A percentile compares a stretch with the other conserved stretches of the same genome.
Conservation (phyloP, 2,113 vertebrate genomes). For the Picathartes gymnocephalus region DNA sequence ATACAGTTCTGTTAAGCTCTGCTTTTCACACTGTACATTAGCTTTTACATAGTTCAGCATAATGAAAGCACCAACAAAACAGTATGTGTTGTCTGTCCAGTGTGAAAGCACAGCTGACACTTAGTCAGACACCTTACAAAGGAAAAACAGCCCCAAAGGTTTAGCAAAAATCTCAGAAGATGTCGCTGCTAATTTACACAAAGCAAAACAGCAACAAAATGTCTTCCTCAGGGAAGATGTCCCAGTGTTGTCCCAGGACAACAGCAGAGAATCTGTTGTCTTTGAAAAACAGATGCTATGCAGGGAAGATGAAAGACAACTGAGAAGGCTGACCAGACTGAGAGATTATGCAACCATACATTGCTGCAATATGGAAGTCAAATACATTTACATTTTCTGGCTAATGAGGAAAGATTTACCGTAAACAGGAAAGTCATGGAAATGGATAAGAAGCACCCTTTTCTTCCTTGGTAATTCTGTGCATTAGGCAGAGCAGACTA, state of each 20-base stretch:
- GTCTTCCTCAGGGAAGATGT: slow-evolving; percentile 51
- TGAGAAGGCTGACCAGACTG: background rate
- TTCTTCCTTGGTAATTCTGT: background rate
- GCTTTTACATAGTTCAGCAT: background rate
- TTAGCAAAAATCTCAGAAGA: slow-evolving; percentile 30
- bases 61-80: background rate
- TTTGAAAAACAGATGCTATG: slow-evolving; percentile 20
- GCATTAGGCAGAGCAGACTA: background rate
- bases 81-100: background rate
- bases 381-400: background rate
- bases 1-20: background rate
- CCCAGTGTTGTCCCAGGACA: slow-evolving; percentile 26
- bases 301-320: background rate
- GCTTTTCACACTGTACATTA: background rate
- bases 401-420: background rate
- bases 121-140: slow-evolving; percentile 8
- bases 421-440: background rate
- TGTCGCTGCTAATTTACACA: slow-evolving; percentile 61
- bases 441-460: background rate
- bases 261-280: background rate
- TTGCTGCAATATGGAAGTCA: background rate
- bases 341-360: background rate
- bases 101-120: background rate
- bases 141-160: slow-evolving; percentile 15
- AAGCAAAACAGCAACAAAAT: slow-evolving; percentile 41